phyloP scores from a whole-genome alignment of 2,888 invertebrate genomes.

The Apoderus coryli region DNA sequence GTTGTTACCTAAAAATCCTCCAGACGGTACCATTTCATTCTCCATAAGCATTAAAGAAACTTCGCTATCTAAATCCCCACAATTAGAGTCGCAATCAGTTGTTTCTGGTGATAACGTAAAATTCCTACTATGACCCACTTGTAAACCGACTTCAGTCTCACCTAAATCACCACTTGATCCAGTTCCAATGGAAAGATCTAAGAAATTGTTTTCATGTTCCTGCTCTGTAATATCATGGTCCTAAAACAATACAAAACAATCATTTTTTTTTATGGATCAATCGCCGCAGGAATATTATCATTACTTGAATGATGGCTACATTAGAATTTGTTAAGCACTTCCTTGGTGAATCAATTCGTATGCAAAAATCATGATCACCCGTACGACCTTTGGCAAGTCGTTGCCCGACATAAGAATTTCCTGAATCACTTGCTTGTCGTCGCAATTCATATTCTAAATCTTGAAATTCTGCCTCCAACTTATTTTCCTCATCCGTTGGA shows the following conservation, averaged over 20 bases:
- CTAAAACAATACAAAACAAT: slow-evolving; percentile 23
- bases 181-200: slow-evolving; percentile 45
- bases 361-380: slow-evolving; percentile 30
- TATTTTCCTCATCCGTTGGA: slow-evolving; percentile 45
- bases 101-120: slow-evolving; percentile 86
- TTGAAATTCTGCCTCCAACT: slow-evolving; percentile 39
- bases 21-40: slow-evolving; percentile 39
- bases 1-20: slow-evolving; percentile 27
- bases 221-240: slow-evolving; percentile 34
- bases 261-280: slow-evolving; percentile 1
- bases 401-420: slow-evolving; percentile 65
- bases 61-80: slow-evolving; percentile 75
- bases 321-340: slow-evolving; percentile 41
- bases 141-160: slow-evolving; percentile 46
- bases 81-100: slow-evolving; percentile 82
- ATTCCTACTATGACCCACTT: slow-evolving; percentile 61
- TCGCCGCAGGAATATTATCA: too few relatives aligned
- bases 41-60: slow-evolving; percentile 63
- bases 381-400: slow-evolving; percentile 47
- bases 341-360: slow-evolving; percentile 42
- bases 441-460: slow-evolving; percentile 68
- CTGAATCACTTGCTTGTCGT: slow-evolving; percentile 44
- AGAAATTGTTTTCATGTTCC: slow-evolving; percentile 44
- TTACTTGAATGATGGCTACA: slow-evolving; percentile 42
- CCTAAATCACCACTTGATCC: slow-evolving; percentile 49